Base-by-base conservation (phyloP, 2,113 vertebrate species). In the Equus quagga region DNA sequence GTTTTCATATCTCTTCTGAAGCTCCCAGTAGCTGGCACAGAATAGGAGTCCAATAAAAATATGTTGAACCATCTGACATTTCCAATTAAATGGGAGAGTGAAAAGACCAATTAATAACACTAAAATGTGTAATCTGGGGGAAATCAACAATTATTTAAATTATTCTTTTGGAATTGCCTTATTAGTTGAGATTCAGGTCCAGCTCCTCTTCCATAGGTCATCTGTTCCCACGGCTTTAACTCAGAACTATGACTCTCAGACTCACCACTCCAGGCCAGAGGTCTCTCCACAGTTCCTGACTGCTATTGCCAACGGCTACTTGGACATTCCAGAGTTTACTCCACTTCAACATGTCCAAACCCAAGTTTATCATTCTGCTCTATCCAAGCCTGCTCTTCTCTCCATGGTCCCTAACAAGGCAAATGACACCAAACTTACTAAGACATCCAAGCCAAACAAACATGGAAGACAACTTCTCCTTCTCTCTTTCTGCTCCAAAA, bases 61-160 rank as follows among this genome's bases (percentile, higher is more conserved):
- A 75, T 93, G 44, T 26, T 65, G 51, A 97, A 54, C 8, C 24
- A 69, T 51, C 64, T 96, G 81, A 89, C 23, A 86, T 89, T 87
- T 51, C 8, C 23, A 96, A 62, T 60, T 65, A 87, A 94, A 78
- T 51, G 44, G 41, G 7, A 87, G 15, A 4, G 13, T 36, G 11
- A 31, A 36, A 67, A 28, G 14, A 28, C 73, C n/a, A 69, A 73
- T 26, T 86, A 54, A 92, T 62, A 82, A 82, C 1, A 21, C 2
- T 75, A 73, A 94, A 80, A 80, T 58, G 36, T 13, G 14, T 56
- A 23, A 64, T 36, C 65, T 87, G 31, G 6, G 3, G 18, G 28
- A 86, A 94, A 88, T 26, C 54, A 95, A 72, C 1, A 72, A n/a
- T n/a, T 60, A 64, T 84, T 79, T 7, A 69, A 84, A 79, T 44